These are phyloP conservation scores for Mungos mungo DNA, from an alignment of 2,113 vertebrate genomes.

Conservation along the genomic window DNA sequence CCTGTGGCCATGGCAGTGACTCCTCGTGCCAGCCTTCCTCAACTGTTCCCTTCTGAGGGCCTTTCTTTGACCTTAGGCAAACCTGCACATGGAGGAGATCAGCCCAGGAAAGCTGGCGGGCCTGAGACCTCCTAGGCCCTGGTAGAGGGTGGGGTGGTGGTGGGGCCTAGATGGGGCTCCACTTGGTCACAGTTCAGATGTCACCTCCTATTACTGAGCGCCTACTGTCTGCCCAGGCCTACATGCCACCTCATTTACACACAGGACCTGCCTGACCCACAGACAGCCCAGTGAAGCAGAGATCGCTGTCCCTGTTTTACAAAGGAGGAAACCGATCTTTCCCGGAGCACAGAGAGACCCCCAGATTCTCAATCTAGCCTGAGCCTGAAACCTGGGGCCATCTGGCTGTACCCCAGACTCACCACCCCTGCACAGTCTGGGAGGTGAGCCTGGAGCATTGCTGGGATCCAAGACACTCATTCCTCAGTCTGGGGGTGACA, in stretches of 20 bases:
- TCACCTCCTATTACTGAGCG: neutral
- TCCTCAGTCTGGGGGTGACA: neutral
- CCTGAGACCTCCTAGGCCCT: neutral
- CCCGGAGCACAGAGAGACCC: neutral
- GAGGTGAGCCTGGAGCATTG: neutral
- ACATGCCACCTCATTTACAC: neutral
- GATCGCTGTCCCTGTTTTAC: neutral
- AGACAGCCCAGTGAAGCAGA: neutral
- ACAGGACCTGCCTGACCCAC: neutral
- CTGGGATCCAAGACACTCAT: neutral
- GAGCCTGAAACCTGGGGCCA: fast-evolving
- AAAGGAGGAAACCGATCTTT: neutral
- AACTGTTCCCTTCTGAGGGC: neutral
- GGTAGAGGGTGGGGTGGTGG: too few relatives aligned
- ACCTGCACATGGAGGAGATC: neutral
- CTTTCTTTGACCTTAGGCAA: neutral
- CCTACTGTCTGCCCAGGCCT: neutral
- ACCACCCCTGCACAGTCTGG: neutral
- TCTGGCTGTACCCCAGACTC: neutral
- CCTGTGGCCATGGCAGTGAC: neutral
- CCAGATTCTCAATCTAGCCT: neutral
- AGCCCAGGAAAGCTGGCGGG: neutral
- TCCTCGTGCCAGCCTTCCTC: too few relatives aligned
- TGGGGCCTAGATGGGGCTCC: neutral
- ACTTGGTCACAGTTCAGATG: neutral